Percentiles rank a stretch among this genome's conserved stretches.
These are phyloP conservation scores for Bellardia bayeri DNA, from an alignment of 2,888 invertebrate species.

Conservation along the genomic window DNA sequence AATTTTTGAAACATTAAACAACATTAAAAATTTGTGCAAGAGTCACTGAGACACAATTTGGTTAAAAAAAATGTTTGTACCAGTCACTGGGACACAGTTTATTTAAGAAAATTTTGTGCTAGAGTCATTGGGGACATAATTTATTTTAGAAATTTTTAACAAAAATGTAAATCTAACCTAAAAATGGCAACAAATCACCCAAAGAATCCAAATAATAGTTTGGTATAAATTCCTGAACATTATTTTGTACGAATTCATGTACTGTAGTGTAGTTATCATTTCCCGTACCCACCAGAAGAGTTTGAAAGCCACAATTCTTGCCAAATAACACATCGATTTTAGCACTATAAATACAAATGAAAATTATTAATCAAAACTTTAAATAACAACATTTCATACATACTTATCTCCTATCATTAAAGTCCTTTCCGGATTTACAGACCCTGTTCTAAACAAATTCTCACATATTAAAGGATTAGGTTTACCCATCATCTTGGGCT, in stretches of 20 bases:
- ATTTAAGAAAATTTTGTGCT: too few relatives aligned
- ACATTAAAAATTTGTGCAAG: too few relatives aligned
- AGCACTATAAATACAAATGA: constrained; percentile 86
- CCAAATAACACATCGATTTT: constrained; percentile 97
- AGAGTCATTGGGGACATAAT: too few relatives aligned
- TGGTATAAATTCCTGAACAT: constrained; percentile 87
- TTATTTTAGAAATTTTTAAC: too few relatives aligned
- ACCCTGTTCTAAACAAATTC: constrained; percentile 87
- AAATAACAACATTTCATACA: constrained; percentile 37
- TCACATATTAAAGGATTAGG: constrained; percentile 93
- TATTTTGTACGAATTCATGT: constrained; percentile 84
- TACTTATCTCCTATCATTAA: constrained; percentile 84
- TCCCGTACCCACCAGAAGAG: constrained; percentile 94
- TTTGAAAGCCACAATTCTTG: constrained; percentile 93
- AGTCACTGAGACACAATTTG: too few relatives aligned
- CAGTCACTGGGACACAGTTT: too few relatives aligned
- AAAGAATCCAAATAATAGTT: constrained; percentile 89
- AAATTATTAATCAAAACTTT: not conserved
- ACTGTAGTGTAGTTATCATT: constrained; percentile 88
- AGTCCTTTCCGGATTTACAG: constrained; percentile 91
- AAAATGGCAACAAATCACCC: constrained; percentile 86
- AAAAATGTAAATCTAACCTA: not conserved
- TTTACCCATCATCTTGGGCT: constrained; percentile 94
- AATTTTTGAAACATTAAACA: too few relatives aligned
- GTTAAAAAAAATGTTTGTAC: too few relatives aligned